Conservation (phyloP, 2,888 invertebrate genomes). For the Drosophila neotestacea region DNA sequence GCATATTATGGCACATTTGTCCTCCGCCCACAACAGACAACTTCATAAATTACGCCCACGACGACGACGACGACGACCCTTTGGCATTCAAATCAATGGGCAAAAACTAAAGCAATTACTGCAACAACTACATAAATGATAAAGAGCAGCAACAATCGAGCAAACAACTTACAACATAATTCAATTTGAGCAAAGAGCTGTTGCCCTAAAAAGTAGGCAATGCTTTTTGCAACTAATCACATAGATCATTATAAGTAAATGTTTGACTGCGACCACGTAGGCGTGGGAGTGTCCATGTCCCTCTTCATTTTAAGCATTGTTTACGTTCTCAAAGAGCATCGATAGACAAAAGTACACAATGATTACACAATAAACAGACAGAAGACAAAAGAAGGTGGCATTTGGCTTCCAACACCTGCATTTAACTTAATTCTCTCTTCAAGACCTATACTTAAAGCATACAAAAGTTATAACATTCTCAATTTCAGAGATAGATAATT, state of each 20-base stretch:
- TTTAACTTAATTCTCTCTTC: too few species aligned
- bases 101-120: slow-evolving; percentile 68
- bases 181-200: slow-evolving; percentile 50
- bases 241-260: slow-evolving; percentile 74
- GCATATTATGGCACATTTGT: slow-evolving; percentile 51
- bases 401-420: too few species aligned
- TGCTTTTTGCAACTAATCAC: slow-evolving; percentile 57
- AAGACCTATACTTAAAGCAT: too few species aligned
- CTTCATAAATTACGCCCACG: slow-evolving; percentile 70
- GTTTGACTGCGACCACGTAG: slow-evolving; percentile 46
- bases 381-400: not conserved
- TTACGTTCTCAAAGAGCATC: slow-evolving; percentile 41
- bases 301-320: slow-evolving; percentile 29
- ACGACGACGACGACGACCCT: slow-evolving; percentile 26
- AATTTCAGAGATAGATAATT: too few species aligned
- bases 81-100: slow-evolving; percentile 60
- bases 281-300: slow-evolving; percentile 9
- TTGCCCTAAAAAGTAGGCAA: slow-evolving; percentile 44
- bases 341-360: not conserved
- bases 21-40: slow-evolving; percentile 25
- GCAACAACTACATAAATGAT: slow-evolving; percentile 30
- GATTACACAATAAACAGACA: slow-evolving; percentile 4
- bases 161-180: slow-evolving; percentile 62
- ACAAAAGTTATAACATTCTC: too few species aligned
- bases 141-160: slow-evolving; percentile 18